These are phyloP conservation scores for Axinella damicornis DNA, from an alignment of 37 sponge, comb jelly and placozoan species.

Conservation along the genomic window DNA sequence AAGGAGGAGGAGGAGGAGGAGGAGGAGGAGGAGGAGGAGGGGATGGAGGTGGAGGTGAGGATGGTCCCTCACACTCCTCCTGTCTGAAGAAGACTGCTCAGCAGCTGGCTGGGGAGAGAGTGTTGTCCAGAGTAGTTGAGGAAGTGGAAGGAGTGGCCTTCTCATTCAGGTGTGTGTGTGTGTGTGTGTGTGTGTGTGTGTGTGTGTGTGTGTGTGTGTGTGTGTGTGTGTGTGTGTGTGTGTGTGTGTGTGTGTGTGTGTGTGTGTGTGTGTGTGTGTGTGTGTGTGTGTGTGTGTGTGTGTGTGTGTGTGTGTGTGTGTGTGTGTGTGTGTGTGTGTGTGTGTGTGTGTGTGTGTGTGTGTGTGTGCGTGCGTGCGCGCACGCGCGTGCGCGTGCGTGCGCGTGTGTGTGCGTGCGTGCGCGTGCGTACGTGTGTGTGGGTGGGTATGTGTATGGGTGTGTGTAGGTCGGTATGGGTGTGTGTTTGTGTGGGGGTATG, in stretches of 20 bases:
- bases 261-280: not conserved
- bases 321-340: too few species aligned
- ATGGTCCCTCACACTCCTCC: slow-evolving; percentile 6
- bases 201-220: not conserved
- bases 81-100: slow-evolving; percentile 62
- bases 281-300: too few species aligned
- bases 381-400: too few species aligned
- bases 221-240: not conserved
- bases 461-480: not conserved
- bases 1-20: slow-evolving; percentile 16
- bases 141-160: slow-evolving; percentile 61
- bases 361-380: too few species aligned
- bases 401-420: too few species aligned
- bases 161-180: slow-evolving; percentile 67
- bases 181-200: slow-evolving; percentile 18
- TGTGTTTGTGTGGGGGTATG: slow-evolving; percentile 2
- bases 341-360: slow-evolving; percentile 1
- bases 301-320: too few species aligned
- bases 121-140: slow-evolving; percentile 48
- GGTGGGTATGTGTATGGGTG: not conserved
- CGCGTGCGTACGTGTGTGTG: too few species aligned
- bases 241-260: not conserved
- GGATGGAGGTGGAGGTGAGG: slow-evolving; percentile 15
- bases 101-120: slow-evolving; percentile 71
- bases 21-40: slow-evolving; percentile 27